Percentiles rank a stretch among this genome's conserved stretches.
phyloP scores from a whole-genome alignment of 2,113 vertebrate species.

The Rhipidura dahli region DNA sequence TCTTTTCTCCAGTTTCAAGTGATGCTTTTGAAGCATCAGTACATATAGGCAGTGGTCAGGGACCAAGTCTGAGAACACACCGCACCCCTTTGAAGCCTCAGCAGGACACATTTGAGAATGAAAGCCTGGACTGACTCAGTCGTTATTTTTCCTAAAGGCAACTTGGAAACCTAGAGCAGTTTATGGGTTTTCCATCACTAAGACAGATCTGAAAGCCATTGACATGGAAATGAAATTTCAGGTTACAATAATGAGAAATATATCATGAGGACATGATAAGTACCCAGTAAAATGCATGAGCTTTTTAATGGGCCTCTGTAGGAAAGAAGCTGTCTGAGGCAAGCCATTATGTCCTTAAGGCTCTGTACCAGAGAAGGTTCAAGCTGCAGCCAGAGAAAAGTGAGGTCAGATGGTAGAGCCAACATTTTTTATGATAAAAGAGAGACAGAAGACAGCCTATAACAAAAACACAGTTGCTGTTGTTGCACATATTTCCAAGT shows the following conservation, averaged over 20 bases:
- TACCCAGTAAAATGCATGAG: background rate
- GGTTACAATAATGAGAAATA: background rate
- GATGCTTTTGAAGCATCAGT: background rate
- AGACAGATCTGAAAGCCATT: background rate
- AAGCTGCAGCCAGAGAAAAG: background rate
- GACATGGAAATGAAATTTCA: constrained; percentile 31
- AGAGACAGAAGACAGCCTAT: background rate
- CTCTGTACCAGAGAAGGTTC: background rate
- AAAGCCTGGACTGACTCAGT: background rate
- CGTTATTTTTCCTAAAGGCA: background rate
- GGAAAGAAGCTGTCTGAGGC: background rate
- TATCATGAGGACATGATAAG: background rate
- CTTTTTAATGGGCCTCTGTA: background rate
- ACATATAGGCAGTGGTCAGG: background rate
- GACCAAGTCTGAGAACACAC: background rate
- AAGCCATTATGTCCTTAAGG: background rate
- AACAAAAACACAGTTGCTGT: background rate
- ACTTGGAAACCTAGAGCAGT: background rate
- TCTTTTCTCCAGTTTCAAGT: background rate
- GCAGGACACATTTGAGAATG: background rate
- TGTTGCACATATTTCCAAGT: background rate
- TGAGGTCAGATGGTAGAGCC: background rate
- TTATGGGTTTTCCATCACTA: background rate
- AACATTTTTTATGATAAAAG: background rate
- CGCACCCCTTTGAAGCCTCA: background rate